phyloP scores from a whole-genome alignment of 2,888 invertebrate species.

The Caenorhabditis macrosperma region DNA sequence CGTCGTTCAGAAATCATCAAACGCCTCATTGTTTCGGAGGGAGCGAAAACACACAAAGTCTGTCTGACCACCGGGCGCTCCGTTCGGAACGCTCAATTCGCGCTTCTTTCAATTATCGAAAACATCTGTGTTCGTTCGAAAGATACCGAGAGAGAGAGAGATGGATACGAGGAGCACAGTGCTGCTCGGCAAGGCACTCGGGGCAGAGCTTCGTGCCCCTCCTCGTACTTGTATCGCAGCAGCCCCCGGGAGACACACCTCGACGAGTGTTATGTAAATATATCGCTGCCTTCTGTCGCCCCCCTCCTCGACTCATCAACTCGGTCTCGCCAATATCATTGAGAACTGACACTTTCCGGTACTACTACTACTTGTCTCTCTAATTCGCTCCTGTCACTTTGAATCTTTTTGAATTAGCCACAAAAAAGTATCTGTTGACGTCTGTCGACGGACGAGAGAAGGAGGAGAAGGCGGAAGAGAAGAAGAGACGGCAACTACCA shows the following conservation, averaged over 20 bases:
- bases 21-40: neutral
- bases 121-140: neutral
- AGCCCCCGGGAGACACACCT: constrained; percentile 23
- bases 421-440: neutral
- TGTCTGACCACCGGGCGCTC: neutral
- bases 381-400: constrained; percentile 12
- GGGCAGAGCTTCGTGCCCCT: constrained; percentile 4
- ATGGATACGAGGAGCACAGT: neutral
- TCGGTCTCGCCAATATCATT: constrained; percentile 16
- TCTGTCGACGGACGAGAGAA: neutral
- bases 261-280: constrained; percentile 53
- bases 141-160: neutral
- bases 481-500: constrained; percentile 10
- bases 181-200: constrained; percentile 2
- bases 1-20: constrained; percentile 7
- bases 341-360: neutral
- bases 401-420: constrained; percentile 1
- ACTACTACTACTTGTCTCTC: too few relatives aligned
- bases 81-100: neutral
- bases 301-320: constrained; percentile 2
- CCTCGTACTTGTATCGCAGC: constrained; percentile 25
- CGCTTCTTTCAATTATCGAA: constrained; percentile 4
- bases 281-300: neutral
- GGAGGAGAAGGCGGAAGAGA: neutral
- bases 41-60: neutral